Evolutionary conservation across 2,797 vertebrate species (phyloP).

Genomic region (Myioborus miniatus): DNA sequence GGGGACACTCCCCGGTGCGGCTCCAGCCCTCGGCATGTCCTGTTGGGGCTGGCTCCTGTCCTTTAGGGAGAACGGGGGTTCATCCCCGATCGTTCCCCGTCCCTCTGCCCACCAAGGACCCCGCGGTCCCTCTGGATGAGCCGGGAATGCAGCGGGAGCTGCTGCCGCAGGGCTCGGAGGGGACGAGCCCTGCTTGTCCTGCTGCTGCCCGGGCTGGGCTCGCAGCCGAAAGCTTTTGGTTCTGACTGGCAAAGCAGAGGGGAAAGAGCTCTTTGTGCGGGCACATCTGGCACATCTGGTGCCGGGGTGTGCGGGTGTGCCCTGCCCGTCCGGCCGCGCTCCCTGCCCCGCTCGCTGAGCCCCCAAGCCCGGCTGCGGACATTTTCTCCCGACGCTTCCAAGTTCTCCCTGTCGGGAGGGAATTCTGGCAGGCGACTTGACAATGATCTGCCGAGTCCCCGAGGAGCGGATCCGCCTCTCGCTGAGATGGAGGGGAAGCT

Average conservation of each 20-base stretch:
- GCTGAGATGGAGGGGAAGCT: neutral
- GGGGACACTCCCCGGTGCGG: neutral
- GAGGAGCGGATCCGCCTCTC: constrained; percentile 21
- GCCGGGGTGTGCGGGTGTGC: neutral
- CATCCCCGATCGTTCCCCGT: rapidly evolving
- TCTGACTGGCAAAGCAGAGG: neutral
- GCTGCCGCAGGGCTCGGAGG: neutral
- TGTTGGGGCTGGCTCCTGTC: rapidly evolving
- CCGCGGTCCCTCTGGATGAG: rapidly evolving
- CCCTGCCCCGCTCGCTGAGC: neutral
- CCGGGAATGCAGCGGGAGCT: neutral
- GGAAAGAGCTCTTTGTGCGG: rapidly evolving
- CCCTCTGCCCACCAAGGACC: neutral
- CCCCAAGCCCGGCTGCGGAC: neutral
- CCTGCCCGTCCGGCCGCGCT: neutral
- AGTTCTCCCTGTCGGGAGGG: constrained; percentile 29
- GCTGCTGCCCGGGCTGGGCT: neutral
- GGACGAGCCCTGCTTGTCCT: neutral
- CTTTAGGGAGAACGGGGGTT: neutral
- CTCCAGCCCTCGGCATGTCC: neutral
- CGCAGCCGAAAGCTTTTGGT: neutral
- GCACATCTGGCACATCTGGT: neutral
- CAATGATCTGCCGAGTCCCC: neutral
- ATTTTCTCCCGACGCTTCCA: constrained; percentile 29
- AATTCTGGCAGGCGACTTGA: constrained; percentile 48